Evolutionary conservation across 2,113 vertebrate species (phyloP), one percentile per base, ranked within the genome.

Genomic region (Chlorodrepanis virens): DNA sequence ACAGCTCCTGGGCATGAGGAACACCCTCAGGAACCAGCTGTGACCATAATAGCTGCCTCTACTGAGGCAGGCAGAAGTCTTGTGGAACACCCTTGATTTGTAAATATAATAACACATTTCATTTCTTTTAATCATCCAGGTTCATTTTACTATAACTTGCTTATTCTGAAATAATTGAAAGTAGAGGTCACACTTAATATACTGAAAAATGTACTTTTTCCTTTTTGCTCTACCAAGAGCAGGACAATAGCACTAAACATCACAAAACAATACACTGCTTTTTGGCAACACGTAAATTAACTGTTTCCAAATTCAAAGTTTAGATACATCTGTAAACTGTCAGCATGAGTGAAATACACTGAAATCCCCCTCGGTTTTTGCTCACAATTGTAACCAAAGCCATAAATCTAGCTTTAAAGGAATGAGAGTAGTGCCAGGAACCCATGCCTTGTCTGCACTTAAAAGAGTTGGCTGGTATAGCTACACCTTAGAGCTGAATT

Each of bases 201-300:
- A 96, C 40, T 95, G 95, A 20, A 99, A 97, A 35, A 98, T 81
- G 35, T 12, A 98, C 92, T 57, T 63, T 98, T 98, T 9, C 97
- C 96, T 97, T 59, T 96, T 47, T 35, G 96, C 97, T 50, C 98
- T 98, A 93, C 98, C 98, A 10, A 99, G 98, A 60, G 97, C 96
- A 91, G 96, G 96, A 70, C 98, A 98, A 53, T 97, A 98, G 74
- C 98, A 98, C 27, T 5, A 83, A 59, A 35, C 59, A 86, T 83
- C 79, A 87, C n/a, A 84, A 87, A 96, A 92, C 39, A 79, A 87
- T 56, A 83, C 44, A 33, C 52, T 72, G 75, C 35, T 71, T 88
- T 82, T 82, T 96, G 83, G 93, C 84, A 93, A 81, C 37, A 79
- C 39, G 74, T 77, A 81, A 92, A 89, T 87, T 59, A 78, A 57